These are phyloP conservation scores for Arctocebus calabarensis DNA, from an alignment of 2,797 vertebrate genomes.

Conservation along the genomic window DNA sequence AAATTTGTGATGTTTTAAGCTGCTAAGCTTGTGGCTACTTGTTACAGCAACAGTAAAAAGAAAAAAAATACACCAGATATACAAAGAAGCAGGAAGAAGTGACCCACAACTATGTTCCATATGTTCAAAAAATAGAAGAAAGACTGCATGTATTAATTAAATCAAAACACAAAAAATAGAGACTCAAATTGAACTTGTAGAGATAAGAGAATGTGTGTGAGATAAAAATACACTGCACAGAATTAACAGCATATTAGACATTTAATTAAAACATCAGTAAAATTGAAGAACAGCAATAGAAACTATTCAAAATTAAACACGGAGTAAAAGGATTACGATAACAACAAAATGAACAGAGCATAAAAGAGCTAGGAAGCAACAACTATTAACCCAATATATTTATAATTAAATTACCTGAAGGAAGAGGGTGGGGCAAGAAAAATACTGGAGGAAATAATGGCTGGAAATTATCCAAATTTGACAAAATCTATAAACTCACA, in stretches of 20 bases:
- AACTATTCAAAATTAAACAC: constrained; percentile 11
- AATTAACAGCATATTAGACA: neutral
- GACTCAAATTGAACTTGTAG: neutral
- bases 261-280: constrained; percentile 6
- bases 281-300: constrained; percentile 3
- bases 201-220: neutral
- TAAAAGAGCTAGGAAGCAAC: neutral
- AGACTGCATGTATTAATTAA: neutral
- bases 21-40: neutral
- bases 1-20: neutral
- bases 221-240: neutral
- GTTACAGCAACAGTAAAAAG: neutral
- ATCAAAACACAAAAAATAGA: neutral
- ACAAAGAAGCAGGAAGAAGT: constrained; percentile 14
- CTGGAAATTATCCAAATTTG: constrained; percentile 15
- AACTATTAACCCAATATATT: neutral
- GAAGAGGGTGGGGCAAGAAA: neutral
- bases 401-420: neutral
- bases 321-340: neutral
- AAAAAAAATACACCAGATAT: neutral
- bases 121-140: neutral
- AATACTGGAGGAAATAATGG: constrained; percentile 23
- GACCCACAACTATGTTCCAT: neutral
- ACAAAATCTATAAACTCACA: neutral
- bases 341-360: neutral